Percentiles rank a stretch among this genome's conserved stretches.
Evolutionary conservation across 2,113 vertebrate genomes (phyloP).

Genomic region (Rhipidura dahli): DNA sequence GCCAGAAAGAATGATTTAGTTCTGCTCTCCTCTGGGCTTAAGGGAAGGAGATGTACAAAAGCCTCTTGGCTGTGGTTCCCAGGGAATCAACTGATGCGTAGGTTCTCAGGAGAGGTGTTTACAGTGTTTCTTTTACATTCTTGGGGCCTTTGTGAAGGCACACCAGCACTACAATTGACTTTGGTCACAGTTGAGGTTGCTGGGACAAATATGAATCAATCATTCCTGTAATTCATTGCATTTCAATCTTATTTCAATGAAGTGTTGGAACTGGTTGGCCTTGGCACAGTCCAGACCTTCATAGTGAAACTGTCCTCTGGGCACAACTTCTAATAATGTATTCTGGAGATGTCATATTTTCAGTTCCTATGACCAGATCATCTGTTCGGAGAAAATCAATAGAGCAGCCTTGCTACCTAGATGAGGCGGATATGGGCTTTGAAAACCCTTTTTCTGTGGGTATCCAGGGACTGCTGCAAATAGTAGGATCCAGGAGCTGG

Average conservation of each 20-base stretch:
- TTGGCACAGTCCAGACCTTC: background rate
- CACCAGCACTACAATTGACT: background rate
- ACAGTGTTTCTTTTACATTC: background rate
- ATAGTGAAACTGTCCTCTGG: background rate
- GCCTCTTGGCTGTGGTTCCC: background rate
- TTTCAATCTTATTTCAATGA: background rate
- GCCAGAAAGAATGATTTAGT: background rate
- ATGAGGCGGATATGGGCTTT: background rate
- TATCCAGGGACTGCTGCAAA: background rate
- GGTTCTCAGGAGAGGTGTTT: background rate
- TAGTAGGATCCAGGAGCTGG: background rate
- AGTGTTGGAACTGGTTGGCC: background rate
- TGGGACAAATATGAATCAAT: background rate
- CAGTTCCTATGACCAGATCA: background rate
- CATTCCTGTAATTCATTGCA: background rate
- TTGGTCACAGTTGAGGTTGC: background rate
- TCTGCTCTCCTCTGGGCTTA: background rate
- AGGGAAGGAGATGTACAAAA: background rate
- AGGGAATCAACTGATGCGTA: background rate
- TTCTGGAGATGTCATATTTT: background rate
- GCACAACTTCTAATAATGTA: background rate
- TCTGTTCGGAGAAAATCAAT: background rate
- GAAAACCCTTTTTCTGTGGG: background rate
- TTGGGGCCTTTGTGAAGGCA: background rate
- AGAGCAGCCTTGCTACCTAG: background rate